A percentile compares a stretch with the other conserved stretches of the same genome.
Evolutionary conservation across 1,140 invertebrate species (phyloP).

Genomic region (Drosophila prosaltans): DNA sequence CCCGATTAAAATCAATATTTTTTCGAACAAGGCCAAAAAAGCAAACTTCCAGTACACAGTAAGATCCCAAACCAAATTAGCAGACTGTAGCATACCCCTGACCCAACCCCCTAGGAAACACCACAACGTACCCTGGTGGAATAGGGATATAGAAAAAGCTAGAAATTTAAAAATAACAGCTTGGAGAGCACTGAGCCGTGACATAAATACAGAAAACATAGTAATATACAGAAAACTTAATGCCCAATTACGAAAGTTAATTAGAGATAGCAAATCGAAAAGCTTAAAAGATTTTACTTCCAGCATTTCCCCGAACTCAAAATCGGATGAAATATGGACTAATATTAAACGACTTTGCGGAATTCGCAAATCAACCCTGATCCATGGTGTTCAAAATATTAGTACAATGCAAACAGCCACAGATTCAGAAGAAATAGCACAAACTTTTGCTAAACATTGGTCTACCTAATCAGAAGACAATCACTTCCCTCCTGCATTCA

Average conservation of each 20-base stretch:
- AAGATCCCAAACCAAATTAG: too few species aligned
- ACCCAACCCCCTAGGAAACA: slow-evolving; percentile 5
- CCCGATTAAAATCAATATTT: too few species aligned
- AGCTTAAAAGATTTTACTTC: too few species aligned
- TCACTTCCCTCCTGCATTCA: too few species aligned
- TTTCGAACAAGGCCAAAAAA: too few species aligned
- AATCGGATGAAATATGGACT: neutral
- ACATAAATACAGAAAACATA: neutral
- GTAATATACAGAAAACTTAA: slow-evolving; percentile 1
- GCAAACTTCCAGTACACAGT: too few species aligned
- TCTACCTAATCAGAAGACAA: too few species aligned
- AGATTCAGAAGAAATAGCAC: too few species aligned
- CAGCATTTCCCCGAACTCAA: neutral
- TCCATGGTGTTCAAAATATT: too few species aligned
- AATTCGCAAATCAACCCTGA: neutral
- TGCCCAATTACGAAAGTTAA: neutral
- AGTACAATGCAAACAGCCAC: too few species aligned
- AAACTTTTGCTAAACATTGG: too few species aligned
- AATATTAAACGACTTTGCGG: neutral
- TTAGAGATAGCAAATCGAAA: neutral
- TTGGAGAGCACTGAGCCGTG: neutral
- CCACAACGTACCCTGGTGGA: slow-evolving; percentile 1
- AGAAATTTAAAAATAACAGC: neutral
- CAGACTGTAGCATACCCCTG: neutral
- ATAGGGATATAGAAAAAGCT: neutral